Base-by-base conservation (phyloP, 2,797 vertebrate species). In the Chelon labrosus region DNA sequence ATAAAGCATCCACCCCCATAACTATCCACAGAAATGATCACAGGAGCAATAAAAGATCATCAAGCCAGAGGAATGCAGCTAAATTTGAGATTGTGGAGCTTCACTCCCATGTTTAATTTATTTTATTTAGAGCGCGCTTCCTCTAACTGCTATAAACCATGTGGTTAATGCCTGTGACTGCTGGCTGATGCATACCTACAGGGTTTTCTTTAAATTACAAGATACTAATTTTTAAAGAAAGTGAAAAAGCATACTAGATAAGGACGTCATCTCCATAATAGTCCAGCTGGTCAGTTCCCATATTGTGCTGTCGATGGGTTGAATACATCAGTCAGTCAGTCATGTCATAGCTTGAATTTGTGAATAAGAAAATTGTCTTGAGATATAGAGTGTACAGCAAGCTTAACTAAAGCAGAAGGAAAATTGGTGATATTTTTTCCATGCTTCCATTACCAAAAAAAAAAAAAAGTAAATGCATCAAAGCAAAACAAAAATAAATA, bases 251-350 rank as follows among this genome's bases (percentile, higher is more conserved):
- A 2, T 91, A 91, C 91, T 90, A 91, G 80, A 92, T 77, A 65
- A 92, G 83, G 61, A 88, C 41, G n/a, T 91, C 89, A 58, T 91
- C 73, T 0, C 88, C 75, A 12, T 85, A 88, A 16, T 52, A 88
- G 73, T 91, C 92, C 90, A 88, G 74, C 35, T 11, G 86, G 55
- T 88, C 80, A 7, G 68, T 61, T 61, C 80, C 88, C 84, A 84
- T 85, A n/a, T 46, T 71, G 72, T 67, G 81, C 20, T 47, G 74
- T 61, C 4, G 81, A 67, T 78, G 60, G 69, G 74, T 42, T 19
- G 87, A 56, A 88, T 78, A 27, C 90, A 92, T 92, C 84, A 79
- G 81, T 75, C 84, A 79, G 81, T 75, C 50, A 20, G 44, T 91
- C 80, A 88, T 75, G 77, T 77, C 87, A 85, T 84, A 50, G 52